phyloP scores from a whole-genome alignment of 2,113 vertebrate genomes.

The Procapra przewalskii region DNA sequence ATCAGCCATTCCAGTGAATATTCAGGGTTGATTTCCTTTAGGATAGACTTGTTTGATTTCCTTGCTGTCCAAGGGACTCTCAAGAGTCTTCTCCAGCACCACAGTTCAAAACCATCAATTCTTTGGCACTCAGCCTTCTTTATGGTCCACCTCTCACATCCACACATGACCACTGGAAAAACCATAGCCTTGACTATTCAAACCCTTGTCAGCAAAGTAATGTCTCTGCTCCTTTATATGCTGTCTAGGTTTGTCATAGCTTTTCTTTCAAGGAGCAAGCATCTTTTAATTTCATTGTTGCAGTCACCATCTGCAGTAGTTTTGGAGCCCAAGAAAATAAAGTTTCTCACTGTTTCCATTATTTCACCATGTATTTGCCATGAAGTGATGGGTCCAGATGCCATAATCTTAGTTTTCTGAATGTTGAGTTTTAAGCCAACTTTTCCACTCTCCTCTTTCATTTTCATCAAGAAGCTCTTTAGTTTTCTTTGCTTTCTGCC shows the following conservation, averaged over 20 bases:
- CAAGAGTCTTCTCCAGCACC: not conserved
- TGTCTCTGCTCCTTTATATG: not conserved
- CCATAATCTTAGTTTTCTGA: not conserved
- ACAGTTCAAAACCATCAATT: not conserved
- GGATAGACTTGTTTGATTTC: not conserved
- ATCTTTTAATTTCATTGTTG: not conserved
- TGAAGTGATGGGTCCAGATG: not conserved
- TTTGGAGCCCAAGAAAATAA: not conserved
- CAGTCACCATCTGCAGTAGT: not conserved
- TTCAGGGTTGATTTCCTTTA: not conserved
- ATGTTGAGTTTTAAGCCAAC: not conserved
- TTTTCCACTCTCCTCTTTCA: not conserved
- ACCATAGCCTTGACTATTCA: not conserved
- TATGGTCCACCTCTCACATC: not conserved
- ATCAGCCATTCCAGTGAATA: not conserved
- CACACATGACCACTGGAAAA: not conserved
- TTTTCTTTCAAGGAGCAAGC: not conserved
- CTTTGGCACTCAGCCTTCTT: not conserved
- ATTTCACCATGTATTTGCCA: not conserved
- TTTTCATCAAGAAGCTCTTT: not conserved
- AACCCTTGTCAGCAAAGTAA: not conserved
- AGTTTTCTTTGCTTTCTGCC: not conserved
- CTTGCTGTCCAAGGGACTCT: not conserved
- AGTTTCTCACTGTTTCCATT: not conserved
- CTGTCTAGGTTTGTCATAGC: not conserved